Percentiles rank a stretch among this genome's conserved stretches.
phyloP scores from a whole-genome alignment of 2,113 vertebrate genomes.

The Bufo gargarizans region DNA sequence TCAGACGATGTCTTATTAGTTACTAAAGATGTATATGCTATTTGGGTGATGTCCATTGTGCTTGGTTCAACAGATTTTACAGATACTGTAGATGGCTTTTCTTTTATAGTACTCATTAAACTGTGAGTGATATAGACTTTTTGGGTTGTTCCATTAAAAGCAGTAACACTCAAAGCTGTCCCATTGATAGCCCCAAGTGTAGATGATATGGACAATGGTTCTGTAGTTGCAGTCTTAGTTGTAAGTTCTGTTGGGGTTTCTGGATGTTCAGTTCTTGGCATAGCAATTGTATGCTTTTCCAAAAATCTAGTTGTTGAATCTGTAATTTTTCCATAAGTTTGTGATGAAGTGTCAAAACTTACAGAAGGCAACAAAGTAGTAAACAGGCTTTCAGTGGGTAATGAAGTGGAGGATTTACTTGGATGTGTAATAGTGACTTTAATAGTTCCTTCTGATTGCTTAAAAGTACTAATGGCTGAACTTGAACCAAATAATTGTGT shows the following conservation, averaged over 20 bases:
- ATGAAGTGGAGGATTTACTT: constrained; percentile 15
- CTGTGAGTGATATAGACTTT: constrained; percentile 21
- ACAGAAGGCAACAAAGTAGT: constrained; percentile 58
- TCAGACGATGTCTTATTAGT: constrained; percentile 31
- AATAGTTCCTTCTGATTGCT: constrained; percentile 55
- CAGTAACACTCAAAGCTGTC: constrained; percentile 57
- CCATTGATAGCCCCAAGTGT: constrained; percentile 60
- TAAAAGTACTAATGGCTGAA: constrained; percentile 57
- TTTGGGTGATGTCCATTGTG: constrained; percentile 57
- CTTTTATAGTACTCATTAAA: constrained; percentile 44
- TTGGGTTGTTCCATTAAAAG: constrained; percentile 50
- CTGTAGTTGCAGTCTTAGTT: constrained; percentile 25
- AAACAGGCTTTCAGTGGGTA: constrained; percentile 25
- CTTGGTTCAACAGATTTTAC: constrained; percentile 49
- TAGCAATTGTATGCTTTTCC: constrained; percentile 50
- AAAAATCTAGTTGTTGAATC: constrained; percentile 47
- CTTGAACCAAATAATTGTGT: constrained; percentile 56
- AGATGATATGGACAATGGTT: constrained; percentile 51
- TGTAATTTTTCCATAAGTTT: constrained; percentile 50
- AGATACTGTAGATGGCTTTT: constrained; percentile 55
- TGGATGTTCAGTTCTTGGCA: constrained; percentile 40
- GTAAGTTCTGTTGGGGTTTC: neutral
- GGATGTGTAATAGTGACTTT: constrained; percentile 38
- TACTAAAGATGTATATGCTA: constrained; percentile 55
- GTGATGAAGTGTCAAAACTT: constrained; percentile 37